Evolutionary conservation across 1,140 invertebrate genomes (phyloP).

Genomic region (Hyposmocoma kahamanoa): DNA sequence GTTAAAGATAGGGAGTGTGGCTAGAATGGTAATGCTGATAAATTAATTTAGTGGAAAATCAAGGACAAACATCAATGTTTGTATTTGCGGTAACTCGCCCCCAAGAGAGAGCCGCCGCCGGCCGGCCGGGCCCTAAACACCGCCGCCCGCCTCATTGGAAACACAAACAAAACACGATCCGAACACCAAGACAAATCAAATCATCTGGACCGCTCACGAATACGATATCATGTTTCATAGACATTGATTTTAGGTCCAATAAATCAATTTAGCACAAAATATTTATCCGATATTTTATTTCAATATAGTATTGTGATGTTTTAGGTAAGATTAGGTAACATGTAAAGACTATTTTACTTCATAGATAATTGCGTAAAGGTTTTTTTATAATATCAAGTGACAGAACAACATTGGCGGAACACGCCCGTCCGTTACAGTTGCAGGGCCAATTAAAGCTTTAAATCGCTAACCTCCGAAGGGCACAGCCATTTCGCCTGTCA

Average conservation of each 20-base stretch:
- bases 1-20: no score
- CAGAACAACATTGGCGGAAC: no score
- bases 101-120: background rate
- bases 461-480: no score
- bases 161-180: constrained; percentile 8
- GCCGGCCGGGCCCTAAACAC: background rate
- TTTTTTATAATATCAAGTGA: no score
- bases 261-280: constrained; percentile 65
- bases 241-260: constrained; percentile 63
- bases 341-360: no score
- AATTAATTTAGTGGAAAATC: constrained; percentile 20
- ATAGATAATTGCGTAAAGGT: no score
- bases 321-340: no score
- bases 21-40: constrained; percentile 13
- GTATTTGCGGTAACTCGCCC: constrained; percentile 5
- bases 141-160: constrained; percentile 8
- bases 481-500: no score
- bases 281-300: no score
- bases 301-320: no score
- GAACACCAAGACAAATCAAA: constrained; percentile 1
- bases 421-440: no score
- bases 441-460: no score
- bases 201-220: background rate
- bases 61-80: constrained; percentile 17
- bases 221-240: background rate